Conservation (phyloP, 2,113 vertebrate species). For the Oostethus manadensis region DNA sequence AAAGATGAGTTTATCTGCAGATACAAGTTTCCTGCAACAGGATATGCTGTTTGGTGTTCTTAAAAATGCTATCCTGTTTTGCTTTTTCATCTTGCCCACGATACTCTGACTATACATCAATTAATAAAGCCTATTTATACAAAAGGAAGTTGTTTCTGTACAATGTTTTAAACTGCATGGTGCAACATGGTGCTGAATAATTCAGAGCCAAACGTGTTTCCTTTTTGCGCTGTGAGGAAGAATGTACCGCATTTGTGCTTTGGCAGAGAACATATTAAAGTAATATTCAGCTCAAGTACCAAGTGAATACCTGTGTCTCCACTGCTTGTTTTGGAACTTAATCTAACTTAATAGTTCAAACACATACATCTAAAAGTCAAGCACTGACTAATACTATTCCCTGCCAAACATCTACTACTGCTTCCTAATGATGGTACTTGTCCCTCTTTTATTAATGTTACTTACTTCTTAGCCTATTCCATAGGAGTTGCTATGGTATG, state of each 20-base stretch:
- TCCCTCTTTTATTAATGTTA: no score
- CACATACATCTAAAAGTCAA: no score
- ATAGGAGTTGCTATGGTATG: no score
- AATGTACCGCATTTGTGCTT: not conserved
- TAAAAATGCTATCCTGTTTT: not conserved
- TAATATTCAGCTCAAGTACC: not conserved
- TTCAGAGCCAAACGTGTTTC: constrained; percentile 6
- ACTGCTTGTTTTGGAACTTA: no score
- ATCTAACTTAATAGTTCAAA: no score
- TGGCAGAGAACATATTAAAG: not conserved
- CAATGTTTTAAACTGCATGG: not conserved
- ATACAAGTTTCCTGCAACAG: not conserved
- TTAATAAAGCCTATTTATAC: not conserved
- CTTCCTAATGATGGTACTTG: no score
- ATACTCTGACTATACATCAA: not conserved
- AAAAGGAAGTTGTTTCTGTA: constrained; percentile 2
- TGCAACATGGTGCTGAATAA: constrained; percentile 8
- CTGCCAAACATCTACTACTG: no score
- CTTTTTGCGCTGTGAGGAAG: not conserved
- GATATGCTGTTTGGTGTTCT: not conserved
- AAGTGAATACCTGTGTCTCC: no score
- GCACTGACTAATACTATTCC: no score
- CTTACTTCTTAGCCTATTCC: no score
- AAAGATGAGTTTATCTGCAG: constrained; percentile 5
- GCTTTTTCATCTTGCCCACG: not conserved